These are phyloP conservation scores for Andrena trimmerana DNA, from an alignment of 2,888 invertebrate species.

Conservation along the genomic window DNA sequence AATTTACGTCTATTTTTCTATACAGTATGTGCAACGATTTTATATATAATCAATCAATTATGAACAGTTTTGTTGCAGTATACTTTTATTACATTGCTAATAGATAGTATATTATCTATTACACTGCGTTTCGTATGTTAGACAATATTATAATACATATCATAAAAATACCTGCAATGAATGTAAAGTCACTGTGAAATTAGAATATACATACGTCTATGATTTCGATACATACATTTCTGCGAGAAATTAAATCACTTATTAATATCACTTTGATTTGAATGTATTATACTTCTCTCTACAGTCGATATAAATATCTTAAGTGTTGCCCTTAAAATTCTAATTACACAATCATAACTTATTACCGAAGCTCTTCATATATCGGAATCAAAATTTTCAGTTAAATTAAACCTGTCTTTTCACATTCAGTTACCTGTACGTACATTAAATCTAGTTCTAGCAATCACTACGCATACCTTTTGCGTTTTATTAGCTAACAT, in stretches of 20 bases:
- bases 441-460: constrained; percentile 7
- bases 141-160: constrained; percentile 17
- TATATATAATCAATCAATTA: too few species aligned
- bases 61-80: too few species aligned
- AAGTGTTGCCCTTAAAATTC: neutral
- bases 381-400: neutral
- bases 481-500: constrained; percentile 11
- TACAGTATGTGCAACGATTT: too few species aligned
- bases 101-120: constrained; percentile 16
- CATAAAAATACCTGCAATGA: constrained; percentile 6
- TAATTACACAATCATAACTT: constrained; percentile 22
- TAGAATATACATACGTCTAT: neutral
- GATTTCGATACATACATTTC: constrained; percentile 25
- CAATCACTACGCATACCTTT: constrained; percentile 7
- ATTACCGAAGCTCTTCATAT: constrained; percentile 7
- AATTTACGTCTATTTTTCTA: too few species aligned
- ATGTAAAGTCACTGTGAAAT: constrained; percentile 5
- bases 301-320: constrained; percentile 15
- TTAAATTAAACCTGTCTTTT: constrained; percentile 11
- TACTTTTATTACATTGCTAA: too few species aligned
- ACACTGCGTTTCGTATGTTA: neutral
- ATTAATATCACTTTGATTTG: constrained; percentile 38
- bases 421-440: constrained; percentile 10
- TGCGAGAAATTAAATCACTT: constrained; percentile 9
- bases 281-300: constrained; percentile 8